A percentile compares a stretch with the other conserved stretches of the same genome.
phyloP scores from a whole-genome alignment of 1,140 invertebrate species.

The Diuraphis noxia region DNA sequence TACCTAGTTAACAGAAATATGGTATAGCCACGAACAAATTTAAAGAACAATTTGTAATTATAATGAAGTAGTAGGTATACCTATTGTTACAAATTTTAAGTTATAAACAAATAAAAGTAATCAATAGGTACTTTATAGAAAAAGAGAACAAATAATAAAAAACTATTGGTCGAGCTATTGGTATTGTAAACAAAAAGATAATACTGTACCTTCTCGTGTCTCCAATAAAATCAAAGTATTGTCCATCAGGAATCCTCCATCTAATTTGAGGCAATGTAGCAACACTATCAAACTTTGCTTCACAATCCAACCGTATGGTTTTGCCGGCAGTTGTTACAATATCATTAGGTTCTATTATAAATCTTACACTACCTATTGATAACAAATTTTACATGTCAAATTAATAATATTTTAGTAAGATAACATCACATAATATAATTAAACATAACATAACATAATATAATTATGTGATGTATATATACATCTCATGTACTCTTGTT shows the following conservation, averaged over 20 bases:
- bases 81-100: background rate
- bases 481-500: too few relatives aligned
- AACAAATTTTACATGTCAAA: background rate
- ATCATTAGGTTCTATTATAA: conserved; percentile 50
- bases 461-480: too few relatives aligned
- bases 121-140: background rate
- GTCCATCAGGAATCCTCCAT: conserved; percentile 40
- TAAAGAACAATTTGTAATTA: background rate
- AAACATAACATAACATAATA: too few relatives aligned
- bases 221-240: conserved; percentile 42
- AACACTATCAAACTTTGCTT: conserved; percentile 55
- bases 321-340: conserved; percentile 58
- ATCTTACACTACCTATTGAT: conserved; percentile 37
- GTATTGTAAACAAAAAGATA: background rate
- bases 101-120: background rate
- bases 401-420: background rate
- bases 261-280: conserved; percentile 51
- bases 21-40: background rate
- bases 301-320: conserved; percentile 58
- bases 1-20: too few relatives aligned
- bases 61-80: background rate
- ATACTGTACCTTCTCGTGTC: conserved; percentile 26
- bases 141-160: background rate
- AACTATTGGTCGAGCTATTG: background rate
- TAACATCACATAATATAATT: background rate